Evolutionary conservation across 2,888 invertebrate genomes (phyloP).

Genomic region (Teleiodes luculella): DNA sequence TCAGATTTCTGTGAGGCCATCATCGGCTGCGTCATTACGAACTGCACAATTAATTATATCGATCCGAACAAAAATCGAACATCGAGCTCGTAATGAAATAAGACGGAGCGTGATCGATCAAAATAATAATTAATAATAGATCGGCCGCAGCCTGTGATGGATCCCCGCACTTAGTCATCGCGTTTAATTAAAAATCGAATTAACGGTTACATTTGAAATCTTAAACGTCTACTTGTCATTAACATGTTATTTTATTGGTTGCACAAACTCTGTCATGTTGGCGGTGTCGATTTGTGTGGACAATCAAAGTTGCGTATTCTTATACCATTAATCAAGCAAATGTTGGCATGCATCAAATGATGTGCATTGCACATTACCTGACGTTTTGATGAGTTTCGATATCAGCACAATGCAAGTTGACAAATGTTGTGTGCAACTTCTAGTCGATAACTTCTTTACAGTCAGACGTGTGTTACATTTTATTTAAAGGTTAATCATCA

Average conservation of each 20-base stretch:
- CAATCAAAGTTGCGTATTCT: slow-evolving; percentile 48
- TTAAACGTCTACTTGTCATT: slow-evolving; percentile 50
- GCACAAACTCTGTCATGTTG: slow-evolving; percentile 8
- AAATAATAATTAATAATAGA: slow-evolving; percentile 77
- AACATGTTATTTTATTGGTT: slow-evolving; percentile 35
- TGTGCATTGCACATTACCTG: slow-evolving; percentile 12
- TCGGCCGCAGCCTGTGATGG: slow-evolving; percentile 64
- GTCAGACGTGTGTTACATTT: too few species aligned
- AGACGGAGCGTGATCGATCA: slow-evolving; percentile 72
- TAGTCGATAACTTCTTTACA: slow-evolving; percentile 4
- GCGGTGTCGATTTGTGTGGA: slow-evolving; percentile 26
- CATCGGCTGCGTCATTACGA: slow-evolving; percentile 26
- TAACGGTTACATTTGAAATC: slow-evolving; percentile 67
- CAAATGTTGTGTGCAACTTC: slow-evolving; percentile 29
- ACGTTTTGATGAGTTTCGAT: slow-evolving; percentile 28
- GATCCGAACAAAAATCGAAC: slow-evolving; percentile 51
- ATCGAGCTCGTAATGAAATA: slow-evolving; percentile 67
- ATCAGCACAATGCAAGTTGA: slow-evolving; percentile 38
- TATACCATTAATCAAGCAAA: slow-evolving; percentile 54
- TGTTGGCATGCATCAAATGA: slow-evolving; percentile 6
- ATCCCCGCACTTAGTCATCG: slow-evolving; percentile 74
- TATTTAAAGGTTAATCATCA: too few species aligned
- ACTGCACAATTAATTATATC: slow-evolving; percentile 59
- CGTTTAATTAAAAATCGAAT: slow-evolving; percentile 76
- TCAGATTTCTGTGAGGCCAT: background rate